These are phyloP conservation scores for Palythoa caribaeorum DNA, from an alignment of 92 coral and sea anemone species.

Conservation along the genomic window DNA sequence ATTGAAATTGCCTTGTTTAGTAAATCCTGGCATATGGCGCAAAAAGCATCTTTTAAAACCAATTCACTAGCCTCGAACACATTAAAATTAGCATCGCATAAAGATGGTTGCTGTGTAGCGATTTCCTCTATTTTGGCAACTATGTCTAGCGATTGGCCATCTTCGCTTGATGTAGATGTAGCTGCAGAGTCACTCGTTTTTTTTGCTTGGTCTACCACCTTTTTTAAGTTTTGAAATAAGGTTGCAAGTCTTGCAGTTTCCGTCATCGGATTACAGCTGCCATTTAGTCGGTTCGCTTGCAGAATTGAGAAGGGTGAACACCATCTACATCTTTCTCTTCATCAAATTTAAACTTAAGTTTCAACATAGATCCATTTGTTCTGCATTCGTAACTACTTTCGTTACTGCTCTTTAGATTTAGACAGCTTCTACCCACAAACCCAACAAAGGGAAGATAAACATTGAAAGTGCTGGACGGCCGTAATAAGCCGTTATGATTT, in stretches of 20 bases:
- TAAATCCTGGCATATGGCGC: constrained; percentile 16
- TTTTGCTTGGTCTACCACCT: neutral
- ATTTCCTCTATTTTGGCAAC: constrained; percentile 27
- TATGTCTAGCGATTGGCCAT: neutral
- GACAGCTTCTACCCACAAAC: no score
- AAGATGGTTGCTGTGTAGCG: constrained; percentile 16
- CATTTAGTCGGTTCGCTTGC: no score
- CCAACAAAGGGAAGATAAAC: constrained; percentile 5
- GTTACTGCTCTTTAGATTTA: neutral
- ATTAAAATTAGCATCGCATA: constrained; percentile 18
- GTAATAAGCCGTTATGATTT: constrained; percentile 9
- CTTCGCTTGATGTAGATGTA: neutral
- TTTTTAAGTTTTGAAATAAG: no score
- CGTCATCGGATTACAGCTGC: neutral
- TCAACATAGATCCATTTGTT: no score
- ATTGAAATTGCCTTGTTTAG: constrained; percentile 25
- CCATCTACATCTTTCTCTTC: no score
- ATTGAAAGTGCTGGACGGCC: constrained; percentile 22
- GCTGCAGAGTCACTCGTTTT: constrained; percentile 8
- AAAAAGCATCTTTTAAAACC: neutral
- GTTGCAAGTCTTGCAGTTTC: no score
- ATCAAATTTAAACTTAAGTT: no score
- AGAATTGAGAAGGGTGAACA: no score
- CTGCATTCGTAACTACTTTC: neutral
- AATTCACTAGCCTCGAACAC: constrained; percentile 30